These are phyloP conservation scores for Lasiurus borealis DNA, from an alignment of 2,113 vertebrate genomes.

Conservation along the genomic window DNA sequence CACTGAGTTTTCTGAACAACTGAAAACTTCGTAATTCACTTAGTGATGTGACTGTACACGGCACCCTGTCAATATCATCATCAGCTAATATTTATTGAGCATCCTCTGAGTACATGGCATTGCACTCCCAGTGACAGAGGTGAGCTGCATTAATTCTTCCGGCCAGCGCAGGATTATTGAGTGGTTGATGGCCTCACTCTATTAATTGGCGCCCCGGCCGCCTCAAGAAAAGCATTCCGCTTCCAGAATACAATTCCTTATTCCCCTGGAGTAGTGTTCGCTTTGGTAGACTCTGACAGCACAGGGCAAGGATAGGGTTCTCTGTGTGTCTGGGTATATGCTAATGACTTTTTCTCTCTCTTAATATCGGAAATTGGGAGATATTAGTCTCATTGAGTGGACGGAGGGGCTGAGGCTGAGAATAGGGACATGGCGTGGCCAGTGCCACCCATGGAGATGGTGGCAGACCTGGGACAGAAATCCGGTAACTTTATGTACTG, in stretches of 20 bases:
- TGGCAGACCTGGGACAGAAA: conserved; percentile 48
- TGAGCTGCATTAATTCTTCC: conserved; percentile 59
- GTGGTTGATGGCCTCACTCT: conserved; percentile 60
- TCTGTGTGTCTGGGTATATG: neutral
- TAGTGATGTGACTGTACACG: conserved; percentile 58
- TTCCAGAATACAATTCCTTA: neutral
- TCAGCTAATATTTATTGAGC: conserved; percentile 73
- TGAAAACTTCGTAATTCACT: conserved; percentile 74
- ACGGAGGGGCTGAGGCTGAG: conserved; percentile 30
- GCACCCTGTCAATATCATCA: conserved; percentile 63
- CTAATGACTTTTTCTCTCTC: neutral
- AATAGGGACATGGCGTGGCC: neutral
- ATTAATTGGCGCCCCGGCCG: conserved; percentile 37
- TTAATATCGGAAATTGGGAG: neutral
- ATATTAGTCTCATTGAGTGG: neutral
- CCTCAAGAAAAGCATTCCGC: neutral
- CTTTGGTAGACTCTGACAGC: neutral
- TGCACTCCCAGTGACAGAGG: conserved; percentile 43
- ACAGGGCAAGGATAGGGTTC: neutral
- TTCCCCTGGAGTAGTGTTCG: neutral
- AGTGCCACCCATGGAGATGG: neutral
- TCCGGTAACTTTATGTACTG: conserved; percentile 55
- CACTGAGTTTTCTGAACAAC: conserved; percentile 61
- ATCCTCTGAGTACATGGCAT: conserved; percentile 43
- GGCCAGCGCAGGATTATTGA: neutral